A percentile compares a stretch with the other conserved stretches of the same genome.
phyloP scores from a whole-genome alignment of 2,113 vertebrate species.

The Opisthocomus hoazin region DNA sequence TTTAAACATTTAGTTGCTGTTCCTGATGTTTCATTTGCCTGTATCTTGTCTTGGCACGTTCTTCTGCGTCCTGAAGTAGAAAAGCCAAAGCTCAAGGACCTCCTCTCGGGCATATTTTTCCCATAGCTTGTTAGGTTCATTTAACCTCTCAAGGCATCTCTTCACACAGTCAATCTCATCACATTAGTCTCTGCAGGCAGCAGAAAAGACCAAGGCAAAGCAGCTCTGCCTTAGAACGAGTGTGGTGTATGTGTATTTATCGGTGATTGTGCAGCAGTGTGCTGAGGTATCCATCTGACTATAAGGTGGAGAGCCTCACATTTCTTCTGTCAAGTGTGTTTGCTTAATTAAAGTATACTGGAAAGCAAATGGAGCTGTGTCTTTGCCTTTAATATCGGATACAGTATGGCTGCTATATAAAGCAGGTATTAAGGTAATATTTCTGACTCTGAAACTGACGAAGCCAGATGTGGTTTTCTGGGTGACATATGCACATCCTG shows the following conservation, averaged over 20 bases:
- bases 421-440: neutral
- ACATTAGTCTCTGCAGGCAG: neutral
- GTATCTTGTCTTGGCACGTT: neutral
- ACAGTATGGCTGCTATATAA: neutral
- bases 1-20: neutral
- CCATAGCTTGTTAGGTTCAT: neutral
- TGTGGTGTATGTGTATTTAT: neutral
- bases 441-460: neutral
- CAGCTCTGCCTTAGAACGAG: neutral
- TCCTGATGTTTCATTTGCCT: neutral
- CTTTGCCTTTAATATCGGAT: neutral
- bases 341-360: neutral
- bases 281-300: neutral
- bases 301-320: neutral
- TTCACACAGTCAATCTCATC: neutral
- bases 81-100: neutral
- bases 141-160: neutral
- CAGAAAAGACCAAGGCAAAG: neutral
- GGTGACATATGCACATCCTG: constrained; percentile 46
- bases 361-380: neutral
- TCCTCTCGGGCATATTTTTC: neutral
- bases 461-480: constrained; percentile 41
- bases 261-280: neutral
- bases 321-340: neutral
- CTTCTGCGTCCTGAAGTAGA: neutral